These are phyloP conservation scores for Leptobrachium ailaonicum DNA, from an alignment of 2,113 vertebrate species.

Conservation along the genomic window DNA sequence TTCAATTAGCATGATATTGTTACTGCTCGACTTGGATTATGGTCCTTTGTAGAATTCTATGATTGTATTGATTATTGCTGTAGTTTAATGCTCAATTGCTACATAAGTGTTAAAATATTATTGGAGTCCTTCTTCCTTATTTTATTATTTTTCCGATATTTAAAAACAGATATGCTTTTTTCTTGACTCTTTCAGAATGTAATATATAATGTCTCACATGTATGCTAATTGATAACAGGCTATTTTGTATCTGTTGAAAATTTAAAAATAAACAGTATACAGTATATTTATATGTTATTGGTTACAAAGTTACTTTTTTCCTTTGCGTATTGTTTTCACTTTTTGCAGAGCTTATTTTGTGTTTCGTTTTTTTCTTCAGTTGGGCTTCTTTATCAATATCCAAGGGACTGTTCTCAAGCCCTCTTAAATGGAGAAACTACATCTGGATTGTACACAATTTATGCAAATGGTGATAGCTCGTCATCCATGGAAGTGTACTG, in stretches of 20 bases:
- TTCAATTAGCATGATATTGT: too few species aligned
- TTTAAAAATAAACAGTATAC: too few species aligned
- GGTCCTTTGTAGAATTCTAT: too few species aligned
- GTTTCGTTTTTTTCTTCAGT: constrained; percentile 60
- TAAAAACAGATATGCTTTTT: too few species aligned
- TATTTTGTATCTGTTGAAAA: too few species aligned
- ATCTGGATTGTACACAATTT: constrained; percentile 88
- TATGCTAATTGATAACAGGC: too few species aligned
- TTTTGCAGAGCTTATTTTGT: background rate
- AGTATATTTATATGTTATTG: too few species aligned
- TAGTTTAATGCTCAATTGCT: background rate
- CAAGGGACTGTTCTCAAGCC: constrained; percentile 91
- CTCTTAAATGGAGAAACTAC: constrained; percentile 86
- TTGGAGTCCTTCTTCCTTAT: background rate
- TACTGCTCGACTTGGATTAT: too few species aligned
- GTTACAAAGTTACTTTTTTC: background rate
- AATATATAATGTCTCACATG: too few species aligned
- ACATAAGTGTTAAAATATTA: background rate
- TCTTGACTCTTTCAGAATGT: too few species aligned
- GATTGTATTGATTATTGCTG: too few species aligned
- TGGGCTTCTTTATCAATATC: constrained; percentile 86
- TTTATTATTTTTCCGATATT: too few species aligned
- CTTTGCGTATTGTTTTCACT: background rate
- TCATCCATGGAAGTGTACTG: constrained; percentile 89
- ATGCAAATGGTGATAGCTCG: constrained; percentile 80